phyloP scores from a whole-genome alignment of 1,140 invertebrate genomes.

The Delia radicum region DNA sequence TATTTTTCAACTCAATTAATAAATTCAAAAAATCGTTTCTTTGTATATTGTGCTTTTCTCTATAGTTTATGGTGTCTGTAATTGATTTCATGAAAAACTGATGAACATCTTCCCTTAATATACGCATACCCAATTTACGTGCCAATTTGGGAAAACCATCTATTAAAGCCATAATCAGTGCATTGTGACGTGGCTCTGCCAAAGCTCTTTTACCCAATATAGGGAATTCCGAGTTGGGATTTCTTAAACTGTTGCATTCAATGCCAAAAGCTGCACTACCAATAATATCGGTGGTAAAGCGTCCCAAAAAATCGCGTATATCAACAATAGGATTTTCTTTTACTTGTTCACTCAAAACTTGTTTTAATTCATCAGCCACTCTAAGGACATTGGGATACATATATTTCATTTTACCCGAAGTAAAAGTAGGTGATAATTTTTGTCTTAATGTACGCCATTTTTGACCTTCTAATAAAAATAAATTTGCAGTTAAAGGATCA shows the following conservation, averaged over 20 bases:
- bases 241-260: constrained; percentile 59
- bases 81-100: constrained; percentile 59
- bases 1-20: constrained; percentile 54
- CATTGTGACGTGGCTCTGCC: constrained; percentile 34
- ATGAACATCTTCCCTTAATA: constrained; percentile 52
- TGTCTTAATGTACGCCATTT: constrained; percentile 63
- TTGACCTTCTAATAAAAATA: constrained; percentile 60
- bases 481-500: constrained; percentile 59
- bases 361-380: constrained; percentile 43
- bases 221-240: constrained; percentile 60
- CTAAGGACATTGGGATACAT: constrained; percentile 60
- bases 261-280: constrained; percentile 64
- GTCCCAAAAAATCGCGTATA: constrained; percentile 55
- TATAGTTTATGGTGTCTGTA: constrained; percentile 56
- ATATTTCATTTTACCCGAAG: constrained; percentile 63
- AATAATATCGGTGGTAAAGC: constrained; percentile 67
- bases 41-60: constrained; percentile 56
- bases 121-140: constrained; percentile 35
- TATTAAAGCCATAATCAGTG: constrained; percentile 40
- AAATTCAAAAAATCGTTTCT: constrained; percentile 62
- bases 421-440: constrained; percentile 63
- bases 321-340: constrained; percentile 32
- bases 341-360: constrained; percentile 33
- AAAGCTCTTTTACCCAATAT: constrained; percentile 49
- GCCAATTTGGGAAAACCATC: constrained; percentile 41